phyloP scores from a whole-genome alignment of 2,797 vertebrate species.

The Danio aesculapii region DNA sequence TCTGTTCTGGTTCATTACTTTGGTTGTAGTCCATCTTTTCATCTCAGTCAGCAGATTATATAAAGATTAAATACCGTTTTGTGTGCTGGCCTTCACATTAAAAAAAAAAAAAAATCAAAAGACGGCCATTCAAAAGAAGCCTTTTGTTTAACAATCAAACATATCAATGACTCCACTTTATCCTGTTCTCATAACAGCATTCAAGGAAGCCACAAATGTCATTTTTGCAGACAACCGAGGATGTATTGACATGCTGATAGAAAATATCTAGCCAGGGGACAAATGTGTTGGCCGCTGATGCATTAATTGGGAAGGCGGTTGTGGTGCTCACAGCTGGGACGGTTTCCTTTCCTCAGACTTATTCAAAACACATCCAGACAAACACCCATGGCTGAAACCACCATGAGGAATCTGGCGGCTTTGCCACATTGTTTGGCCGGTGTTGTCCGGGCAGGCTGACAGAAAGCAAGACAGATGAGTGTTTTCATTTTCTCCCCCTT shows the following conservation, averaged over 20 bases:
- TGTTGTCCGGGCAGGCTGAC: constrained; percentile 52
- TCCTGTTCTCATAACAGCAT: neutral
- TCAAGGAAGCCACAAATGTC: neutral
- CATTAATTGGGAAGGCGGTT: constrained; percentile 37
- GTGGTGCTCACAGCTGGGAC: constrained; percentile 28
- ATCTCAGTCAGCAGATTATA: constrained; percentile 7
- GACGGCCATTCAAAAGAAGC: neutral
- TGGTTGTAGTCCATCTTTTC: neutral
- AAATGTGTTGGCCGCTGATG: constrained; percentile 28
- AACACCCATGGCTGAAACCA: constrained; percentile 32
- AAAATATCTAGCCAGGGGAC: constrained; percentile 25
- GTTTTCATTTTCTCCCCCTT: constrained; percentile 42
- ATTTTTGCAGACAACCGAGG: constrained; percentile 20
- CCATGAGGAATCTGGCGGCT: constrained; percentile 41
- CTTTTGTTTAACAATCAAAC: constrained; percentile 5
- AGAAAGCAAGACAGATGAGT: constrained; percentile 53
- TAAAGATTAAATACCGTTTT: constrained; percentile 24
- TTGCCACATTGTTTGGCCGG: constrained; percentile 49
- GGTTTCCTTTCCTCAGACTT: constrained; percentile 36
- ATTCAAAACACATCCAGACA: constrained; percentile 42
- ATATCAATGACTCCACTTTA: neutral
- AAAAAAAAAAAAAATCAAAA: neutral
- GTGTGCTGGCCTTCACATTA: neutral
- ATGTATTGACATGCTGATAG: constrained; percentile 49
- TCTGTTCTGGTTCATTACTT: constrained; percentile 6